Evolutionary conservation across 2,888 invertebrate species (phyloP), one percentile per base, ranked within the genome.

Genomic region (Rapana venosa): DNA sequence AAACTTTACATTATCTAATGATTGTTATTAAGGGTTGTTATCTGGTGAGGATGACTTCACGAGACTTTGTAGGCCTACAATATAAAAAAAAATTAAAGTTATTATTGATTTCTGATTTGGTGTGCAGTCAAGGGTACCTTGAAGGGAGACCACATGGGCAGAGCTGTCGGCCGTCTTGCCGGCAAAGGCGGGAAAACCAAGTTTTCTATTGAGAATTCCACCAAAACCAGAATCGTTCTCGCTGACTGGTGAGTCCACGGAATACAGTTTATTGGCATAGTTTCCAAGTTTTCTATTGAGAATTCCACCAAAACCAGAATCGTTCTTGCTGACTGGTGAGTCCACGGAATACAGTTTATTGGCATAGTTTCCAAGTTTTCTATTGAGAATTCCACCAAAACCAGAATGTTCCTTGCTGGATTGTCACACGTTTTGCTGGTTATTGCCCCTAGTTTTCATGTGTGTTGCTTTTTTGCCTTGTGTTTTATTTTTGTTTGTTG

Each of bases 301-400:
- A 99, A 99, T 96, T 98, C 98, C 0, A 99, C 99, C 0, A 99
- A 99, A 97, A 99, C 99, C 0, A 97, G 99, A 96, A 99, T 99
- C 95, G 98, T 99, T 47, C 97, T 99, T 91, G 99, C 99, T 35
- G 99, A 99, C 95, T 97, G 92, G 94, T 94, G 91, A 90, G 90
- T 92, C 32, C n/a, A n/a, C 20, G 8, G 13, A 26, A 26, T 15
- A 4, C 15, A 2, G 17, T 66, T 79, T 32, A 79, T 15, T 32
- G 1, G 6, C 35, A 30, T 1, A 4, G 13, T 26, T 77, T 17
- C n/a, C 30, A 77, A 15, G 74, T 77, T 77, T 15, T 15, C 61
- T n/a, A 61, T 61, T 61, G 61, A 61, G 17, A 61, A 61, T 17
- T 8, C 61, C 61, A 61, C 8, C 13, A 13, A 22, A 22, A 15